phyloP scores from a whole-genome alignment of 2,797 vertebrate genomes.

The Anabacerthia variegaticeps region DNA sequence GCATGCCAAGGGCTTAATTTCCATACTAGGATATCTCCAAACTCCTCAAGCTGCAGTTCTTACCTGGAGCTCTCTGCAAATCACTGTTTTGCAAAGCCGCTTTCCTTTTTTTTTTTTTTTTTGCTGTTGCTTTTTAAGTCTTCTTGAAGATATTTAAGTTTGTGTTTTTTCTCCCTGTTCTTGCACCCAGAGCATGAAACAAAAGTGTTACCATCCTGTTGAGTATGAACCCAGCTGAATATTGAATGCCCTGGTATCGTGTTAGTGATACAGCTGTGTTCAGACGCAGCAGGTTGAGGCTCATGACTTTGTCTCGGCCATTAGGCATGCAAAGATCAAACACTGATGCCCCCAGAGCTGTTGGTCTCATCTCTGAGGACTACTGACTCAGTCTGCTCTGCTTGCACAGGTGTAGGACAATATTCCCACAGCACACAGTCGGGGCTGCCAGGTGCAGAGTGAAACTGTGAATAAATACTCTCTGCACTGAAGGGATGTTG shows the following conservation, averaged over 20 bases:
- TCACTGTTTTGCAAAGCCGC: not conserved
- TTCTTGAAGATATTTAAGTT: not conserved
- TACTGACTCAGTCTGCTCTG: not conserved
- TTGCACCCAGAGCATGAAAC: not conserved
- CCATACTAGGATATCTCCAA: not conserved
- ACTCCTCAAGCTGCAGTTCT: not conserved
- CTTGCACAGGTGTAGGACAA: not conserved
- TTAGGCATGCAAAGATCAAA: not conserved
- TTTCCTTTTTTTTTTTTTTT: not conserved
- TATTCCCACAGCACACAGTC: rapidly evolving
- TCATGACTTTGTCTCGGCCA: not conserved
- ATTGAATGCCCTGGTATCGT: rapidly evolving
- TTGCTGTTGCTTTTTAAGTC: not conserved
- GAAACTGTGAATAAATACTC: not conserved
- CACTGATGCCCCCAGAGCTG: not conserved
- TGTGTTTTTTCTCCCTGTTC: not conserved
- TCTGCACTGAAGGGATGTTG: rapidly evolving
- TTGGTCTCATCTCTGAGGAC: not conserved
- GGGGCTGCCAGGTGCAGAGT: not conserved
- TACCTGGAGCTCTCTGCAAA: not conserved
- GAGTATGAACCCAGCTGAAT: not conserved
- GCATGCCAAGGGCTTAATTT: not conserved
- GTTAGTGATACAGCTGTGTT: not conserved
- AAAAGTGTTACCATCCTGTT: not conserved
- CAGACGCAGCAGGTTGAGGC: not conserved